Evolutionary conservation across 2,113 vertebrate genomes (phyloP), one percentile per base, ranked within the genome.

Genomic region (Esox niger): DNA sequence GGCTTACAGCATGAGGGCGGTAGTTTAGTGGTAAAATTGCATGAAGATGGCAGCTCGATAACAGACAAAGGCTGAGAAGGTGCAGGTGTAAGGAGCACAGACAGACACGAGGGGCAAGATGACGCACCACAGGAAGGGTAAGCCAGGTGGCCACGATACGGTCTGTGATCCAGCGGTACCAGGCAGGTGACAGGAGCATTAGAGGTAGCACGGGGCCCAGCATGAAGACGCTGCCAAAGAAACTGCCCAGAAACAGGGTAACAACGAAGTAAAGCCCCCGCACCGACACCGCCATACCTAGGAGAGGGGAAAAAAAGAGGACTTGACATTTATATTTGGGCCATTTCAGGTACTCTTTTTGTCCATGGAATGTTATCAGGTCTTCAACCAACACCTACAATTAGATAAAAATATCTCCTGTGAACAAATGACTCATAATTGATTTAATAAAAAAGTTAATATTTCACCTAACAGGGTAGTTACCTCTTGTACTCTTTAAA

Each of bases 91-190:
- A 32, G 46, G 29, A 6, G 30, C 15, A 21, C 11, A 62, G 13
- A 62, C n/a, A 30, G 49, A 64, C 29, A 29, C n/a, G 46, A n/a
- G 21, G 32, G 6, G 31, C 6, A 31, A 17, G 49, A n/a, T 68
- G 47, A 91, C 95, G 88, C 90, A 99, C 97, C 95, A 95, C 96
- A 31, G 97, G 97, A 20, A 98, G 88, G 0, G 97, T 98, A 84
- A 99, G 90, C 97, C 97, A 99, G 30, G 94, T 95, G 67, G 97
- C 97, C 17, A 99, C 94, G 29, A 98, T 76, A 21, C 92, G 90
- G 78, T 97, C 94, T 0, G 93, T 98, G 83, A 98, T 86, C 96
- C 97, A 96, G 88, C 97, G 97, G 86, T 99, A 99, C 95, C 95
- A 97, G 43, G 94, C 90, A 0, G 93, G 94, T 0, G 91, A 96